Percentiles rank a stretch among this genome's conserved stretches.
phyloP scores from a whole-genome alignment of 2,888 invertebrate species.

The Azorinus chamasolen region DNA sequence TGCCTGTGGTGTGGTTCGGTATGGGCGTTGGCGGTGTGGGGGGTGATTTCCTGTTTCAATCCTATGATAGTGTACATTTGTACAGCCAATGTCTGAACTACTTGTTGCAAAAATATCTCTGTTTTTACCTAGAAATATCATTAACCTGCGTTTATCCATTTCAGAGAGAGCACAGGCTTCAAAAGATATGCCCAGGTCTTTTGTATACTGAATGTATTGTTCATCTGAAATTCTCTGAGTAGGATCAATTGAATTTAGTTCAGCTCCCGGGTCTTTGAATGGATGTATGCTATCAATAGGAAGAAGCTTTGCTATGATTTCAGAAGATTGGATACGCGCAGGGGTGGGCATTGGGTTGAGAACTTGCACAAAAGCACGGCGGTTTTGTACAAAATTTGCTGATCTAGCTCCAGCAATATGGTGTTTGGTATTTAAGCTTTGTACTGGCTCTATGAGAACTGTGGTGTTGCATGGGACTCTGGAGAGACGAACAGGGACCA shows the following conservation, averaged over 20 bases:
- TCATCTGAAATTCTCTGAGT: slow-evolving; percentile 1
- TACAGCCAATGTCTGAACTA: no score
- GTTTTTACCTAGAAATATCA: neutral
- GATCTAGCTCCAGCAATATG: slow-evolving; percentile 4
- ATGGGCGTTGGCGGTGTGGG: no score
- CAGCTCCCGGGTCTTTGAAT: no score
- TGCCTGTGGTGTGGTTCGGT: no score
- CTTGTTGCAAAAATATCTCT: no score
- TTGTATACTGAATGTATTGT: slow-evolving; percentile 6
- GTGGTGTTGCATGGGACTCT: slow-evolving; percentile 1
- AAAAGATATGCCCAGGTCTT: slow-evolving; percentile 11
- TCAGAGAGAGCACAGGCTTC: neutral
- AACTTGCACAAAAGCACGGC: slow-evolving; percentile 1
- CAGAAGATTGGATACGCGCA: neutral
- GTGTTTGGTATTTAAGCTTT: slow-evolving; percentile 1
- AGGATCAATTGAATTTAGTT: neutral
- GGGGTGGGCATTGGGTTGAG: slow-evolving; percentile 4
- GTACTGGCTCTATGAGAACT: slow-evolving; percentile 10
- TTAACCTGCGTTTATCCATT: slow-evolving; percentile 7
- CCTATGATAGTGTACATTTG: no score
- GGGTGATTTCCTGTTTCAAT: no score
- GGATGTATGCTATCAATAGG: neutral
- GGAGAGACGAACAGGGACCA: slow-evolving; percentile 9
- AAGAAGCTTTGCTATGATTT: slow-evolving; percentile 8
- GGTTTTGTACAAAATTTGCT: neutral